Evolutionary conservation across 92 coral and sea anemone genomes (phyloP).

Genomic region (Pocillopora grandis): DNA sequence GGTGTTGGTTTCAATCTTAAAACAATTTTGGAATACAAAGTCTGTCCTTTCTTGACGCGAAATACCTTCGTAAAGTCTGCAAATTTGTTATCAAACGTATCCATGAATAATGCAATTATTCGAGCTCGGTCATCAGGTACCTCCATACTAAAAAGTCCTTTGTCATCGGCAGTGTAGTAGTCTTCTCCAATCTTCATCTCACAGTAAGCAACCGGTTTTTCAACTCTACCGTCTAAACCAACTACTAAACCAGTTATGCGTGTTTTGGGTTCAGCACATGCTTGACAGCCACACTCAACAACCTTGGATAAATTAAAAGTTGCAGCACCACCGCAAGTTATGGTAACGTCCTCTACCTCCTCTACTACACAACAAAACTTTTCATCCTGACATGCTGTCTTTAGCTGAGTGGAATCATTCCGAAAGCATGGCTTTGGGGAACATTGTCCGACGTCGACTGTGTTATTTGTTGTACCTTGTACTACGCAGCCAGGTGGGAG

Average conservation of each 20-base stretch:
- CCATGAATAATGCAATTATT: constrained; percentile 8
- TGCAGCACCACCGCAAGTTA: constrained; percentile 11
- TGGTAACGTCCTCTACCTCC: background rate
- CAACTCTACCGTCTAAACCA: constrained; percentile 3
- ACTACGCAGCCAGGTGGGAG: constrained; percentile 21
- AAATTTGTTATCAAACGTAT: background rate
- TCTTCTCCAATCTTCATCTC: background rate
- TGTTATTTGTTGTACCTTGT: constrained; percentile 3
- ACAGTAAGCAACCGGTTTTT: constrained; percentile 5
- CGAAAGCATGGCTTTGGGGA: constrained; percentile 13
- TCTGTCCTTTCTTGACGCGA: background rate
- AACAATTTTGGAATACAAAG: constrained; percentile 17
- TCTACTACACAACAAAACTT: constrained; percentile 3
- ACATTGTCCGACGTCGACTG: constrained; percentile 17
- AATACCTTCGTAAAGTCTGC: constrained; percentile 24
- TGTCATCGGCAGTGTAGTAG: background rate
- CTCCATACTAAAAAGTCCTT: constrained; percentile 12
- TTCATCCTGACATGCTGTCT: constrained; percentile 22
- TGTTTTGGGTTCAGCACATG: constrained; percentile 1
- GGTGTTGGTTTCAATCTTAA: background rate
- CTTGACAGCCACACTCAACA: constrained; percentile 26
- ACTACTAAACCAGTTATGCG: background rate
- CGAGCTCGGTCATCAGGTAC: constrained; percentile 10
- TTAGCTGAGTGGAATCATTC: constrained; percentile 10
- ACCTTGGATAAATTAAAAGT: constrained; percentile 6